phyloP scores from a whole-genome alignment of 2,113 vertebrate genomes.

The Melanocharis versteri region DNA sequence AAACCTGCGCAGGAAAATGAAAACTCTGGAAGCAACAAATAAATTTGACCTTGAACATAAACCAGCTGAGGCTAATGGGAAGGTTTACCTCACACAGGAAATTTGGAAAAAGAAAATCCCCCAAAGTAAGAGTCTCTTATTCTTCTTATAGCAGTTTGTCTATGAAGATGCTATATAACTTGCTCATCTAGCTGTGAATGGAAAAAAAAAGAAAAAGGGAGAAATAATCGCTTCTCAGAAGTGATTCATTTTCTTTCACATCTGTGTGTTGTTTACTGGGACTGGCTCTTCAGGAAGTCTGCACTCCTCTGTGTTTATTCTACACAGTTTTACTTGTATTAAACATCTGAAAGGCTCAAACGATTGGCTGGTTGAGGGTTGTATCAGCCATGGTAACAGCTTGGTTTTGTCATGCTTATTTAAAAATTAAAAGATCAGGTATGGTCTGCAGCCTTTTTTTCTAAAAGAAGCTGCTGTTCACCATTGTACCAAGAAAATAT shows the following conservation, averaged over 20 bases:
- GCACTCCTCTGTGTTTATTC: conserved; percentile 4
- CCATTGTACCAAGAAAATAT: not conserved
- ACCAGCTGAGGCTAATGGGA: not conserved
- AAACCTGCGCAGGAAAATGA: not conserved
- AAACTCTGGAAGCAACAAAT: not conserved
- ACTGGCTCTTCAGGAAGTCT: not conserved
- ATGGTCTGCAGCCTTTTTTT: not conserved
- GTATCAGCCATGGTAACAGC: not conserved
- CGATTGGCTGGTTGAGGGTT: not conserved
- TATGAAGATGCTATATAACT: not conserved
- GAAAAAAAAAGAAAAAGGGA: not conserved
- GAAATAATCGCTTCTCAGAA: not conserved
- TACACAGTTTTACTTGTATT: not conserved
- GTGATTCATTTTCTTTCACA: not conserved
- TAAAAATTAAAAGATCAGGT: not conserved
- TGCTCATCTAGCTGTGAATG: not conserved
- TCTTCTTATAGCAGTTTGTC: not conserved
- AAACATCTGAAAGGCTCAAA: not conserved
- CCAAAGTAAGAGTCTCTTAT: not conserved
- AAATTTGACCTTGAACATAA: not conserved
- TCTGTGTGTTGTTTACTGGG: not conserved
- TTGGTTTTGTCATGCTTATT: not conserved
- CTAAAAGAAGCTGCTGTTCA: not conserved
- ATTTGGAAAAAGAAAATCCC: not conserved
- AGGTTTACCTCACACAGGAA: not conserved